Base-by-base conservation (phyloP, 2,888 invertebrate genomes). In the Agonopterix alstromeriana region DNA sequence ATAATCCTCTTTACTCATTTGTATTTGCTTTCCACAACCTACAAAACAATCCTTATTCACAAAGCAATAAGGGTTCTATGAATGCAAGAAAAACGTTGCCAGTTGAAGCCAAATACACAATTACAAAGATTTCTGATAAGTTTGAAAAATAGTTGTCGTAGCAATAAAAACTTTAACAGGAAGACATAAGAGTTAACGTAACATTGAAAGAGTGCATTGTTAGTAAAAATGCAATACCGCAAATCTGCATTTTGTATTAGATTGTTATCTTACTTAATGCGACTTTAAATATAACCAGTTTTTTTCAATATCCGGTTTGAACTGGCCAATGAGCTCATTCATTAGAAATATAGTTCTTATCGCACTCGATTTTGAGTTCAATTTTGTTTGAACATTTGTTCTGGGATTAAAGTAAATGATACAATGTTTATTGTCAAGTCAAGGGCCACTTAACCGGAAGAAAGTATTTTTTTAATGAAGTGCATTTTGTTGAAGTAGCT, bases 221-320 rank as follows among this genome's bases (percentile, higher is more conserved):
- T 55, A 60, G 65, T 61, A 65, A 68, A n/a, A 72, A 67, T 70
- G 67, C 69, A 67, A 72, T 72, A 65, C 67, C 63, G 58, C 67
- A 73, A 73, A 81, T 81, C 78, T 77, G 73, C 76, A 77, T 77
- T 77, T 69, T 65, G 70, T 67, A 79, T 80, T 76, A 80, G 83
- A 86, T 85, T 70, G 73, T 79, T 82, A 87, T 87, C 85, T 74
- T 50, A 46, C 54, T 59, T 76, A 79, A 77, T 77, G 57, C 73
- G 65, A 57, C 61, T 60, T 67, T 65, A 77, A 67, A 76, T 73
- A 66, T 63, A 63, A 60, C 66, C 67, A 63, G 65, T 72, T 73
- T 75, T 69, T 60, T 53, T 58, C 48, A 52, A 69, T 67, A 74
- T 75, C 76, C 74, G 74, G 70, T 68, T 60, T 48, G 40, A 55